phyloP scores from a whole-genome alignment of 2,797 vertebrate species.

The Phataginus tricuspis region DNA sequence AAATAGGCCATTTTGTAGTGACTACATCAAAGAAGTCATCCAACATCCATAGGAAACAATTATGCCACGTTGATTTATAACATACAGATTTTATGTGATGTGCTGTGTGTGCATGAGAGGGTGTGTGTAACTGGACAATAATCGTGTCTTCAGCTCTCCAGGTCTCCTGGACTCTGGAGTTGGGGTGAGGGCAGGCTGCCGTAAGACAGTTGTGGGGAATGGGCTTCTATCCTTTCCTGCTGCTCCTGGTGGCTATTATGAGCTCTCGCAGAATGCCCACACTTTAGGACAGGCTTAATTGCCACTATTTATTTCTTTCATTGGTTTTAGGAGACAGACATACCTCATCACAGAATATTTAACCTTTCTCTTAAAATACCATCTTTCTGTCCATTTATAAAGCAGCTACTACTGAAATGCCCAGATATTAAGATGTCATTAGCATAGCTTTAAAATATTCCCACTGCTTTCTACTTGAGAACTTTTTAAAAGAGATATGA shows the following conservation, averaged over 20 bases:
- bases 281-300: neutral
- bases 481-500: constrained; percentile 30
- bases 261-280: neutral
- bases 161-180: neutral
- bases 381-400: constrained; percentile 16
- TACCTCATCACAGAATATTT: neutral
- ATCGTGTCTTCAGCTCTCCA: neutral
- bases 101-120: fast-evolving
- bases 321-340: neutral
- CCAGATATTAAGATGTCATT: neutral
- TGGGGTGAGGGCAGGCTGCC: fast-evolving
- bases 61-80: neutral
- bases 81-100: fast-evolving
- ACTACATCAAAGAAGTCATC: neutral
- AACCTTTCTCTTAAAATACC: constrained; percentile 68
- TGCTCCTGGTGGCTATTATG: fast-evolving
- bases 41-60: fast-evolving
- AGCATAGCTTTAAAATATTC: constrained; percentile 55
- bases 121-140: fast-evolving
- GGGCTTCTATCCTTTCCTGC: fast-evolving
- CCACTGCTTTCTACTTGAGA: neutral
- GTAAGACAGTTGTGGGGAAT: fast-evolving
- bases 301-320: neutral
- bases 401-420: neutral
- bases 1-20: neutral